A percentile compares a stretch with the other conserved stretches of the same genome.
These are phyloP conservation scores for Pseudopodoces humilis DNA, from an alignment of 2,113 vertebrate species.

Conservation along the genomic window DNA sequence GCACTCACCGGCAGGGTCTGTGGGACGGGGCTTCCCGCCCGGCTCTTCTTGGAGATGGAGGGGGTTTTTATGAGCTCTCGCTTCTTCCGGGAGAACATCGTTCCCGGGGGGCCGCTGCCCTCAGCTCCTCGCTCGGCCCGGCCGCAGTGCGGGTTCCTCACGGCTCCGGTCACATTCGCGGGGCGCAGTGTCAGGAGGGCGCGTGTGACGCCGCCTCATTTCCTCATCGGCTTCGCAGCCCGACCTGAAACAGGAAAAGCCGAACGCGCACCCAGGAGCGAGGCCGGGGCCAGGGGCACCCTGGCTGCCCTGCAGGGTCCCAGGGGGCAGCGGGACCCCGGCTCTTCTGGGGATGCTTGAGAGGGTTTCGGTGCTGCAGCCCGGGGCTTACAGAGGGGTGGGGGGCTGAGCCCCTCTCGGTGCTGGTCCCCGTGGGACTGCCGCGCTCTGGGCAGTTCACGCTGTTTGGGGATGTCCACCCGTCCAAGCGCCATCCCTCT, in stretches of 20 bases:
- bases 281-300: background rate
- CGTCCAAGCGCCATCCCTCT: fast-evolving
- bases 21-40: constrained; percentile 87
- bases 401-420: background rate
- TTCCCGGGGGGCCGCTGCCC: background rate
- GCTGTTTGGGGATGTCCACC: background rate
- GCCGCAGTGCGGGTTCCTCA: background rate
- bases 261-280: background rate
- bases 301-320: background rate
- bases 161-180: background rate
- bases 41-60: constrained; percentile 93
- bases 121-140: background rate
- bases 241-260: constrained; percentile 60
- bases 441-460: background rate
- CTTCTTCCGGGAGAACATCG: constrained; percentile 92
- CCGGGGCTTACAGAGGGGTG: fast-evolving
- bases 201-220: constrained; percentile 55
- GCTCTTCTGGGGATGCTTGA: fast-evolving
- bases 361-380: background rate
- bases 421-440: background rate
- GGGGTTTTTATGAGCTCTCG: constrained; percentile 93
- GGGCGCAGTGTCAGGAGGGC: constrained; percentile 30
- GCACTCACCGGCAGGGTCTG: constrained; percentile 83
- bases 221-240: constrained; percentile 43
- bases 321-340: background rate